These are phyloP conservation scores for Thereva nobilitata DNA, from an alignment of 2,888 invertebrate species.

Conservation along the genomic window DNA sequence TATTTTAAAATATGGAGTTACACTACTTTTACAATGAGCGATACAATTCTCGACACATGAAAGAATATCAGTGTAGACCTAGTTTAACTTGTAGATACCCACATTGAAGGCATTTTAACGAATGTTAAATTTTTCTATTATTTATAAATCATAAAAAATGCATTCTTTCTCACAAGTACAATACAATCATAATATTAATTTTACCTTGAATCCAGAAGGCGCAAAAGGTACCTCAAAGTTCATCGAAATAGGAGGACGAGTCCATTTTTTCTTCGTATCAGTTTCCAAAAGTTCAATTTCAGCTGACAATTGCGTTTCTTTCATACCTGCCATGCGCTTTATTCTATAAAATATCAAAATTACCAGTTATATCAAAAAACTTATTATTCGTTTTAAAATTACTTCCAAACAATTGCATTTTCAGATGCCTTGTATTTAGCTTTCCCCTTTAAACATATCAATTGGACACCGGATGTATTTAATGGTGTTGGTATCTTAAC, in stretches of 20 bases:
- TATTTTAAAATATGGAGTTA: neutral
- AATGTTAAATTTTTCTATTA: neutral
- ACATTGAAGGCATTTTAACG: too few species aligned
- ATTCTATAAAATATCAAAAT: constrained; percentile 62
- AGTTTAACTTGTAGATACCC: too few species aligned
- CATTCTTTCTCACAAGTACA: too few species aligned
- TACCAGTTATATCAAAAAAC: constrained; percentile 19
- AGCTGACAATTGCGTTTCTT: constrained; percentile 98
- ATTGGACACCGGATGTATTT: constrained; percentile 97
- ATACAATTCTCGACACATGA: too few species aligned
- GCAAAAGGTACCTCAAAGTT: constrained; percentile 99
- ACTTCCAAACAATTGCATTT: constrained; percentile 97
- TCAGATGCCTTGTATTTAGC: constrained; percentile 99
- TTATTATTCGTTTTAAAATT: constrained; percentile 56
- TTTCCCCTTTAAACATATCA: constrained; percentile 98
- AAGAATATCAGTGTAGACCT: too few species aligned
- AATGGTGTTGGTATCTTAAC: constrained; percentile 98
- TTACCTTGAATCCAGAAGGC: constrained; percentile 94
- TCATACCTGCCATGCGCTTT: constrained; percentile 96
- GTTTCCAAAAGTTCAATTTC: constrained; percentile 98
- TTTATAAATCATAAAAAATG: neutral
- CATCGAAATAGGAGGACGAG: constrained; percentile 99
- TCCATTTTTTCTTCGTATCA: constrained; percentile 99
- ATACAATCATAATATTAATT: constrained; percentile 1
- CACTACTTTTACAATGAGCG: too few species aligned